Base-by-base conservation (phyloP, 1,140 invertebrate species). In the Drosophila tristis region DNA sequence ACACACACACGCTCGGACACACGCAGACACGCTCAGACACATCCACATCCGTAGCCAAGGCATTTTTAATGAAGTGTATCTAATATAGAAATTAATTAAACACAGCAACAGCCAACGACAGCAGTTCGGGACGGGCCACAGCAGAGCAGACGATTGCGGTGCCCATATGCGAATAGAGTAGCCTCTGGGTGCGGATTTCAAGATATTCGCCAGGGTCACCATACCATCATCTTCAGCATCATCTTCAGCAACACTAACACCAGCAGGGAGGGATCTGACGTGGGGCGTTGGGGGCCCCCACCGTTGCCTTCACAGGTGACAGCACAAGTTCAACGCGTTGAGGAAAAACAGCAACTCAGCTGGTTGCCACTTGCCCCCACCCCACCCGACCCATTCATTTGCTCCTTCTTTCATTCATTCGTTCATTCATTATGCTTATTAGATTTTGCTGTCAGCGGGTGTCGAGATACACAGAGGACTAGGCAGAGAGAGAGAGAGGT, bases 21-120 rank as follows among this genome's bases (percentile, higher is more conserved):
- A 35, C 23, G 20, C 51, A 50, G 1, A 8, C 31, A 35, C 31
- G 9, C 8, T 9, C 15, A 26, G 35, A 45, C 56, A 64, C 54
- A 44, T 31, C 20, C 6, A 35, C 20, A 47, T 25, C 29, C 50
- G 68, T n/a, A 66, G 43, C 25, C 48, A 49, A 71, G 60, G 58
- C 68, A 65, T 75, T 86, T 82, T 82, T 82, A 89, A 86, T 86
- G 84, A 86, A 86, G 84, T 86, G 82, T 87, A 78, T 86, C 82
- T 86, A 87, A 86, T 89, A 86, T 86, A 86, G 74, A 86, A 86
- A 86, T 86, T 86, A 86, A 86, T 86, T 86, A 86, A 87, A 86
- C 74, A 74, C 67, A 74, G 75, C 67, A 74, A 76, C 67, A 55
- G 57, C 65, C 23, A 67, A 67, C 64, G 74, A 75, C 70, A 81